Percentiles rank a stretch among this genome's conserved stretches.
Conservation (phyloP, 2,888 invertebrate genomes). For the Linnaemya tessellans region DNA sequence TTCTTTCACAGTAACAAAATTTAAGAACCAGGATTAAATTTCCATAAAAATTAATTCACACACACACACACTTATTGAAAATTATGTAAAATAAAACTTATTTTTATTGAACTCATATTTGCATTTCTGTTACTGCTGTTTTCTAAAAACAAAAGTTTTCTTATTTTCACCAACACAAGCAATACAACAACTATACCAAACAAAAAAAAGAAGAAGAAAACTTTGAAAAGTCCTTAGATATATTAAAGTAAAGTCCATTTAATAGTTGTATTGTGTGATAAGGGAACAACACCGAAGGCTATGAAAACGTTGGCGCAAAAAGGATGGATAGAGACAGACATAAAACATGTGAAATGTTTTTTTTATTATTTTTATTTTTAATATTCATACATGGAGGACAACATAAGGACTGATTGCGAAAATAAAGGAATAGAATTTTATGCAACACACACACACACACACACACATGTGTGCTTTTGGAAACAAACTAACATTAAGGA, state of each 20-base stretch:
- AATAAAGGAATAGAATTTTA: slow-evolving; percentile 25
- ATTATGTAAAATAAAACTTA: slow-evolving; percentile 40
- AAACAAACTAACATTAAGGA: slow-evolving; percentile 54
- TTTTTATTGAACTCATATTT: slow-evolving; percentile 55
- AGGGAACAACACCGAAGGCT: slow-evolving; percentile 47
- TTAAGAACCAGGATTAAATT: slow-evolving; percentile 63
- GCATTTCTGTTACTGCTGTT: slow-evolving; percentile 34
- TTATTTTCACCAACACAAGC: slow-evolving; percentile 28
- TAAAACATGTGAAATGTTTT: slow-evolving; percentile 41
- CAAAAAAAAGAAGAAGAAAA: slow-evolving; percentile 37
- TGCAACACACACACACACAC: slow-evolving; percentile 8
- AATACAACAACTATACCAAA: not conserved
- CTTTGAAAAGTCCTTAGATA: slow-evolving; percentile 56
- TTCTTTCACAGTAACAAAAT: not conserved
- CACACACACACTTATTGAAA: not conserved
- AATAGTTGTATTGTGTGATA: slow-evolving; percentile 48
- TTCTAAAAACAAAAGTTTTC: slow-evolving; percentile 6
- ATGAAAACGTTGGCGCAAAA: slow-evolving; percentile 10
- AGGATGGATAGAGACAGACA: slow-evolving; percentile 20
- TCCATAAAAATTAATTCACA: slow-evolving; percentile 61
- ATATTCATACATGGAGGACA: slow-evolving; percentile 39
- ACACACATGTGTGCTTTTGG: not conserved
- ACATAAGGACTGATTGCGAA: slow-evolving; percentile 18
- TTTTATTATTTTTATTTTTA: not conserved
- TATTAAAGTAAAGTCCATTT: slow-evolving; percentile 60